phyloP scores from a whole-genome alignment of 2,888 invertebrate species.

The Chrysina gloriosa region DNA sequence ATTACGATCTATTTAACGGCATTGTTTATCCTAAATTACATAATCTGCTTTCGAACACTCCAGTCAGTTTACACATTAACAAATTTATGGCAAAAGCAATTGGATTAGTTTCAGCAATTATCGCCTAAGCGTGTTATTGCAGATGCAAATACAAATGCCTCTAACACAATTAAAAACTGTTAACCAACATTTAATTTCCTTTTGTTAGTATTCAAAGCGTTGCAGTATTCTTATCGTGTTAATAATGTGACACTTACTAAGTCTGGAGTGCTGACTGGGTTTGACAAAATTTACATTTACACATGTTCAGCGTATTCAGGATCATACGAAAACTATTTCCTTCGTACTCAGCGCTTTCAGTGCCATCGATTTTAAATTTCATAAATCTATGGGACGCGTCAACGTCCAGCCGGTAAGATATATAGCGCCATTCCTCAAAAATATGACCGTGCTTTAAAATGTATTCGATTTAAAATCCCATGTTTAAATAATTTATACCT shows the following conservation, averaged over 20 bases:
- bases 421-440: conserved; percentile 21
- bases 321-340: conserved; percentile 28
- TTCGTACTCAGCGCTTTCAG: conserved; percentile 30
- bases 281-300: conserved; percentile 30
- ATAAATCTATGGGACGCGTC: conserved; percentile 34
- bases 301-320: conserved; percentile 30
- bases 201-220: background rate
- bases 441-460: conserved; percentile 15
- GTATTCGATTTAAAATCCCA: conserved; percentile 14
- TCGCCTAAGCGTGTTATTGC: background rate
- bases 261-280: conserved; percentile 18
- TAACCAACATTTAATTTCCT: background rate
- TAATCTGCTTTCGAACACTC: background rate
- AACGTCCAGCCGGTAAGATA: background rate
- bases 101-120: background rate
- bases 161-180: background rate
- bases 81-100: background rate
- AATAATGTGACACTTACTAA: conserved; percentile 16
- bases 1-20: background rate
- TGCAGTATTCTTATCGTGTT: conserved; percentile 7
- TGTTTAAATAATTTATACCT: conserved; percentile 28
- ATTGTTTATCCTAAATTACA: background rate
- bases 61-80: no score
- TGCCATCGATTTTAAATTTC: conserved; percentile 31
- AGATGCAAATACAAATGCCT: background rate